Evolutionary conservation across 2,888 invertebrate species (phyloP).

Genomic region (Chalcis sispes): DNA sequence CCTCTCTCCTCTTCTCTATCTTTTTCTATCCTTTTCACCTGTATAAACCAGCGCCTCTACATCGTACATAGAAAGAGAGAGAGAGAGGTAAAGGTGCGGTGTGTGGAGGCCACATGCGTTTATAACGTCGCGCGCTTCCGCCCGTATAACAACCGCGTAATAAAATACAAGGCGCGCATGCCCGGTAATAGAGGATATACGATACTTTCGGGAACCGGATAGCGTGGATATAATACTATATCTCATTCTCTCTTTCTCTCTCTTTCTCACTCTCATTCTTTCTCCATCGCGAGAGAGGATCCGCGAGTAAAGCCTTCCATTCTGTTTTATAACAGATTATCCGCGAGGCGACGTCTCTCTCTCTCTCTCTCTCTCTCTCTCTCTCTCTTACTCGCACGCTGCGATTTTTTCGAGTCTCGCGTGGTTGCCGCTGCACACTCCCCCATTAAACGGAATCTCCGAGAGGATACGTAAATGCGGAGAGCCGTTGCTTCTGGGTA

Average conservation of each 20-base stretch:
- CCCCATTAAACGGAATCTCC: too few species aligned
- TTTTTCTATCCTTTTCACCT: background rate
- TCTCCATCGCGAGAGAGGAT: constrained; percentile 17
- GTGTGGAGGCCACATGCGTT: constrained; percentile 34
- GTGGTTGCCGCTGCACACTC: too few species aligned
- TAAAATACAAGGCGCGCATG: constrained; percentile 51
- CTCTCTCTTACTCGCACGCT: too few species aligned
- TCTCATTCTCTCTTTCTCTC: too few species aligned
- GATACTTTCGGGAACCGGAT: constrained; percentile 55
- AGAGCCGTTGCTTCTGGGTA: too few species aligned
- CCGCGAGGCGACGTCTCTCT: background rate
- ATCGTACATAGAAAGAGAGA: background rate
- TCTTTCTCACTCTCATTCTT: too few species aligned
- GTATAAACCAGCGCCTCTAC: too few species aligned
- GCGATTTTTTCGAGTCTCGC: too few species aligned
- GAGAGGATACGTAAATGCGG: too few species aligned
- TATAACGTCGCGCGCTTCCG: constrained; percentile 47
- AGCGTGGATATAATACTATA: background rate
- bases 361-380: background rate
- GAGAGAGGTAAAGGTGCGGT: background rate
- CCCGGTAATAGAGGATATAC: constrained; percentile 49
- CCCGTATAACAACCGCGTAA: constrained; percentile 51
- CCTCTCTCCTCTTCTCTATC: background rate
- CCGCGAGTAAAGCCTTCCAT: constrained; percentile 39
- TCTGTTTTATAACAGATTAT: constrained; percentile 45